Percentiles rank a stretch among this genome's conserved stretches.
Evolutionary conservation across 1,140 invertebrate genomes (phyloP).

Genomic region (Antheraea pernyi): DNA sequence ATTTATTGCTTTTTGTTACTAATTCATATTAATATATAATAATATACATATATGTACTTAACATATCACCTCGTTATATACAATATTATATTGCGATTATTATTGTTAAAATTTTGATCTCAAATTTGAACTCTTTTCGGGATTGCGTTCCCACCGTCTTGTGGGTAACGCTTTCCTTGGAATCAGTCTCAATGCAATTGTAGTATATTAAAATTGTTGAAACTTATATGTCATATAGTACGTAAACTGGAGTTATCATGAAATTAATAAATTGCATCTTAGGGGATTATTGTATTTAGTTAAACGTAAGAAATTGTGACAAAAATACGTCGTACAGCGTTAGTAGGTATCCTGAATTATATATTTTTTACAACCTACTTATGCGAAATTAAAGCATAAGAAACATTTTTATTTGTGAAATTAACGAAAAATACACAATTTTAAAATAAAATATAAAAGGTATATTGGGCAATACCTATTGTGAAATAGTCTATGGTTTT

Average conservation of each 20-base stretch:
- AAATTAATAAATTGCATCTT: neutral
- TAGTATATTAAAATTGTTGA: slow-evolving; percentile 16
- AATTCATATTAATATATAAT: slow-evolving; percentile 21
- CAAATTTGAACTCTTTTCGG: slow-evolving; percentile 54
- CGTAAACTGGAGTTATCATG: neutral
- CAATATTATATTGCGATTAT: slow-evolving; percentile 43
- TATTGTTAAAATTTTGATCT: slow-evolving; percentile 35
- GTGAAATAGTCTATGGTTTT: neutral
- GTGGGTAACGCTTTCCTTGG: slow-evolving; percentile 38
- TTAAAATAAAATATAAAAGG: no score
- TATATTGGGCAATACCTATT: no score
- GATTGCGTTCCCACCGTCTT: slow-evolving; percentile 24
- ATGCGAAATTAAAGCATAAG: no score
- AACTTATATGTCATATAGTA: neutral
- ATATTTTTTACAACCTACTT: no score
- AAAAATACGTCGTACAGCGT: no score
- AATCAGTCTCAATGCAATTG: slow-evolving; percentile 68
- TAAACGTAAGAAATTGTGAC: no score
- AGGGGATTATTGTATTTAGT: neutral
- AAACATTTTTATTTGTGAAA: no score
- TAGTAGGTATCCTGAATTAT: no score
- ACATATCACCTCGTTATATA: slow-evolving; percentile 74
- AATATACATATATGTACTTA: slow-evolving; percentile 70
- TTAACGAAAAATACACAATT: no score
- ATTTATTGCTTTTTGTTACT: slow-evolving; percentile 77